These are phyloP conservation scores for Glossosoma conforme DNA, from an alignment of 1,140 invertebrate species.

Conservation along the genomic window DNA sequence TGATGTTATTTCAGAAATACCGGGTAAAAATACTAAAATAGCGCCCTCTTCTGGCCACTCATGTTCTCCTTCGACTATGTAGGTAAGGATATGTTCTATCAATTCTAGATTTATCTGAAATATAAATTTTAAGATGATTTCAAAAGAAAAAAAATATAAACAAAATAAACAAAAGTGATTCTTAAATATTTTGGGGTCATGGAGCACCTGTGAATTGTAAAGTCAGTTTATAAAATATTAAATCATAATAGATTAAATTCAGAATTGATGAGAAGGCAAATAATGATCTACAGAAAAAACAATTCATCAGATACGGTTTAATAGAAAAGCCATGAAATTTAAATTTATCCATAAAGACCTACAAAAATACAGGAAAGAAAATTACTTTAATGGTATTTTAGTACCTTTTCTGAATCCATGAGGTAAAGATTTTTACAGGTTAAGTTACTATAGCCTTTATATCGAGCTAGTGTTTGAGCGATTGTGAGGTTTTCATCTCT, in stretches of 20 bases:
- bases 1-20: slow-evolving; percentile 72
- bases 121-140: slow-evolving; percentile 15
- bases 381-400: too few species aligned
- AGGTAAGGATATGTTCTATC: slow-evolving; percentile 62
- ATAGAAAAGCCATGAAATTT: too few species aligned
- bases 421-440: slow-evolving; percentile 71
- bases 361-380: too few species aligned
- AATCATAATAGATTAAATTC: too few species aligned
- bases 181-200: too few species aligned
- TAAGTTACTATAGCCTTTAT: slow-evolving; percentile 50
- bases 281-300: too few species aligned
- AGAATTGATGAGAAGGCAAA: too few species aligned
- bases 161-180: not conserved
- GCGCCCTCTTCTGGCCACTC: slow-evolving; percentile 66
- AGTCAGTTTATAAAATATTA: not conserved
- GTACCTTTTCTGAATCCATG: slow-evolving; percentile 62
- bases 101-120: slow-evolving; percentile 73
- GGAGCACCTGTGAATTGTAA: not conserved
- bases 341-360: too few species aligned
- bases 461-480: slow-evolving; percentile 53
- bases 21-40: slow-evolving; percentile 78
- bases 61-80: slow-evolving; percentile 60
- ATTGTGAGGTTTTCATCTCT: slow-evolving; percentile 65
- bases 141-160: slow-evolving; percentile 6
- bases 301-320: too few species aligned